phyloP scores from a whole-genome alignment of 2,888 invertebrate genomes.

The Dendrolimus houi region DNA sequence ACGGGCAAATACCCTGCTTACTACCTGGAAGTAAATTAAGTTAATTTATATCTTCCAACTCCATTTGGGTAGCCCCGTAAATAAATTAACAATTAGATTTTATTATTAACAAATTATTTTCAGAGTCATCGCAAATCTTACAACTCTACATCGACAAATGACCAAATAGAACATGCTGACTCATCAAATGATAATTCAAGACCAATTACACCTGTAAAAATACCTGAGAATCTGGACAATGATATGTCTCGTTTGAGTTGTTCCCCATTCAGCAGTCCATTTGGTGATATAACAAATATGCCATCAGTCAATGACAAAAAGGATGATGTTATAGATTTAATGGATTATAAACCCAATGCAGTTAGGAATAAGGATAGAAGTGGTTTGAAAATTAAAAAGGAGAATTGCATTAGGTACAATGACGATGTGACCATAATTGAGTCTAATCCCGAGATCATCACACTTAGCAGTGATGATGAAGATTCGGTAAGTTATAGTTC shows the following conservation, averaged over 20 bases:
- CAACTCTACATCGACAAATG: neutral
- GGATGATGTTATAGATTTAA: conserved; percentile 7
- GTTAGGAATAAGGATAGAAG: neutral
- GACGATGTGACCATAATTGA: conserved; percentile 61
- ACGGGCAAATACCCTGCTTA: no score
- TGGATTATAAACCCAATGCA: conserved; percentile 4
- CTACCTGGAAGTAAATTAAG: no score
- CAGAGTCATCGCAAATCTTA: conserved; percentile 27
- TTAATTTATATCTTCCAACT: no score
- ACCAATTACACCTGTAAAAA: conserved; percentile 17
- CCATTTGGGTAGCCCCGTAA: no score
- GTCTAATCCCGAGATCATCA: conserved; percentile 49
- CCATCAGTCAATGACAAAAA: neutral
- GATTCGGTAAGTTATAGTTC: conserved; percentile 33
- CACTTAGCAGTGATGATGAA: conserved; percentile 65
- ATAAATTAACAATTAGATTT: no score
- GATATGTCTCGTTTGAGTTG: conserved; percentile 39
- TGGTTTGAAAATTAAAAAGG: conserved; percentile 17
- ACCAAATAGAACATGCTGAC: neutral
- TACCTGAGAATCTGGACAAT: conserved; percentile 10
- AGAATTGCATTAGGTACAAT: conserved; percentile 17
- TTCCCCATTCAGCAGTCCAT: conserved; percentile 51
- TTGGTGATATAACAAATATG: conserved; percentile 36
- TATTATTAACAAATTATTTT: conserved; percentile 7
- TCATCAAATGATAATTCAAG: neutral